Evolutionary conservation across 2,113 vertebrate species (phyloP).

Genomic region (Paramisgurnus dabryanus): DNA sequence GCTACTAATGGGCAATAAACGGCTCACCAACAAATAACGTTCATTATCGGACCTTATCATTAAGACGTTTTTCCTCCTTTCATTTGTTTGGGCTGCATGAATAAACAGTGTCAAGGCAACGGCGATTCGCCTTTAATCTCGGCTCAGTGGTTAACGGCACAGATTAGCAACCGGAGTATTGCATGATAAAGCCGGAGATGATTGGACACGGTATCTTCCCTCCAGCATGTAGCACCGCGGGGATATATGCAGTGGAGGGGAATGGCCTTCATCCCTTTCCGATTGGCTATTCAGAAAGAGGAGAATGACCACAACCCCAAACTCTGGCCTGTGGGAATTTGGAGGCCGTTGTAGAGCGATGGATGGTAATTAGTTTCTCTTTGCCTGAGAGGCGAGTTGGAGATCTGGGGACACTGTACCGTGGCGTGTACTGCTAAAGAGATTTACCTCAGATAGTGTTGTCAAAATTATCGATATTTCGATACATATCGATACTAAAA

Average conservation of each 20-base stretch:
- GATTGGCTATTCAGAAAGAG: constrained; percentile 6
- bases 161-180: constrained; percentile 14
- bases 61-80: constrained; percentile 30
- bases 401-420: neutral
- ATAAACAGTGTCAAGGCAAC: constrained; percentile 28
- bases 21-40: constrained; percentile 36
- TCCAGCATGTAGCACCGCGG: neutral
- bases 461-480: no score
- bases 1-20: constrained; percentile 53
- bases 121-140: neutral
- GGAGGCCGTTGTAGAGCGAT: neutral
- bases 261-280: constrained; percentile 10
- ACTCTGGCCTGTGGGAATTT: constrained; percentile 12
- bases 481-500: no score
- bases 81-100: constrained; percentile 41
- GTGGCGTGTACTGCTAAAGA: constrained; percentile 3
- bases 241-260: constrained; percentile 17
- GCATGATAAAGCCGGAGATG: constrained; percentile 8
- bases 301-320: constrained; percentile 42
- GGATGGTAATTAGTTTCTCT: constrained; percentile 32
- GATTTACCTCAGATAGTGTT: neutral
- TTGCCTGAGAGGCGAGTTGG: constrained; percentile 1
- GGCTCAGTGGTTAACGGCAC: constrained; percentile 6
- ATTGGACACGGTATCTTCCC: constrained; percentile 38
- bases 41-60: constrained; percentile 36